Evolutionary conservation across 2,797 vertebrate species (phyloP), one percentile per base, ranked within the genome.

Genomic region (Morelia viridis): DNA sequence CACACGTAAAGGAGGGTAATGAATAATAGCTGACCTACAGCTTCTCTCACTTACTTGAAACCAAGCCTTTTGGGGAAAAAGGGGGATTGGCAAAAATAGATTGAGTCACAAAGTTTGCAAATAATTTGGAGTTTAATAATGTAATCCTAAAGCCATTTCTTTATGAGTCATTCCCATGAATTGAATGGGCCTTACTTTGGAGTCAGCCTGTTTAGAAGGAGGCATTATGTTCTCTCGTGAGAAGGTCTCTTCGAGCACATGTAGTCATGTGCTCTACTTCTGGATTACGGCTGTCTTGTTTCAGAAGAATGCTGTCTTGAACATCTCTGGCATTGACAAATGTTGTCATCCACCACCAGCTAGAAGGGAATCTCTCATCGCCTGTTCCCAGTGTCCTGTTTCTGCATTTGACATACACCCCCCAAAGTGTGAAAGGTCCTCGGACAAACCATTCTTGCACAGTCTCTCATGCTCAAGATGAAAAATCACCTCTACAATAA

Each of bases 201-300:
- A n/a, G 12, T 35, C 58, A 41, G 17, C 26, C 3, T 53, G 1
- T 28, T 1, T 50, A 91, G 92, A 95, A 94, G 83, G 19, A 1
- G 58, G 80, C 85, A 60, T 50, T 92, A 92, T 57, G 9, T 88
- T 89, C 83, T 91, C 64, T 46, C 93, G 58, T 56, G 94, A 60
- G 91, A 88, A 91, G 90, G 4, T 0, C 87, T 60, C 5, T 50
- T 50, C 83, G 56, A 85, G 7, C 84, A 85, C 24, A 7, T 1
- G 0, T 15, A 26, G 11, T 41, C 8, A 41, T 41, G 35, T 46
- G 71, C 35, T 19, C 41, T 80, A 24, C 3, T 80, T 80, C 41
- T 80, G 41, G 46, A 80, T 24, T 80, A 46, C 24, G 24, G 9
- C 24, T 24, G 9, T 46, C 71, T 80, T 24, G 35, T 80, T 46